Percentiles rank a stretch among this genome's conserved stretches.
Evolutionary conservation across 2,888 invertebrate species (phyloP).

Genomic region (Polydrusus cervinus): DNA sequence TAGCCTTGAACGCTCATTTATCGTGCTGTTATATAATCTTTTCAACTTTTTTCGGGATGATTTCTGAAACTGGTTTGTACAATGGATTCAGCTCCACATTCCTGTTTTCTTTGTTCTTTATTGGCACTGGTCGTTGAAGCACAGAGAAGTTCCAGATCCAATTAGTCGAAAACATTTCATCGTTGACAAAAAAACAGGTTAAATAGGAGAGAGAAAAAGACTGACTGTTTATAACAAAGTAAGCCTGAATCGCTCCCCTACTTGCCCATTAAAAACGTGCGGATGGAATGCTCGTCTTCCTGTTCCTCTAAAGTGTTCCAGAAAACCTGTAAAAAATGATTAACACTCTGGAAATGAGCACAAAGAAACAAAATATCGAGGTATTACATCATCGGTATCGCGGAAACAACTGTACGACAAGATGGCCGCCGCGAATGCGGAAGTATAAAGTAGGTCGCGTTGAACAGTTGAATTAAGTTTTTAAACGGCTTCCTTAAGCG

Average conservation of each 20-base stretch:
- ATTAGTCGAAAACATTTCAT: conserved; percentile 1
- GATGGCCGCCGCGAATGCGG: conserved; percentile 72
- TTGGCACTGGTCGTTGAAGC: background rate
- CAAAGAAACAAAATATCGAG: conserved; percentile 24
- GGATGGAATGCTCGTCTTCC: conserved; percentile 16
- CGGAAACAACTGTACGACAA: conserved; percentile 58
- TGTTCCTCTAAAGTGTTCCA: conserved; percentile 21
- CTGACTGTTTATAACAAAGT: conserved; percentile 65
- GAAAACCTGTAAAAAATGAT: conserved; percentile 22
- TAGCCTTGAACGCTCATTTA: conserved; percentile 44
- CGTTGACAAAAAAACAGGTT: conserved; percentile 61
- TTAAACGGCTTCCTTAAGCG: conserved; percentile 5
- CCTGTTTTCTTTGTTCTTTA: conserved; percentile 7
- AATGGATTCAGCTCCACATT: background rate
- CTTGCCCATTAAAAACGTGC: conserved; percentile 61
- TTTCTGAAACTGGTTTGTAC: conserved; percentile 37
- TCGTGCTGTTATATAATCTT: conserved; percentile 39
- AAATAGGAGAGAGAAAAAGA: conserved; percentile 69
- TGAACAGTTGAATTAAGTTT: conserved; percentile 23
- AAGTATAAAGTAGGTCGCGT: conserved; percentile 72
- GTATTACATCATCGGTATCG: conserved; percentile 54
- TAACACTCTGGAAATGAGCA: conserved; percentile 38
- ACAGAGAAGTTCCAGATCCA: background rate
- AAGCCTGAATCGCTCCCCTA: conserved; percentile 67
- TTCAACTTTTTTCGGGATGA: conserved; percentile 7